phyloP scores from a whole-genome alignment of 2,888 invertebrate species.

The Hirudinaria manillensis region DNA sequence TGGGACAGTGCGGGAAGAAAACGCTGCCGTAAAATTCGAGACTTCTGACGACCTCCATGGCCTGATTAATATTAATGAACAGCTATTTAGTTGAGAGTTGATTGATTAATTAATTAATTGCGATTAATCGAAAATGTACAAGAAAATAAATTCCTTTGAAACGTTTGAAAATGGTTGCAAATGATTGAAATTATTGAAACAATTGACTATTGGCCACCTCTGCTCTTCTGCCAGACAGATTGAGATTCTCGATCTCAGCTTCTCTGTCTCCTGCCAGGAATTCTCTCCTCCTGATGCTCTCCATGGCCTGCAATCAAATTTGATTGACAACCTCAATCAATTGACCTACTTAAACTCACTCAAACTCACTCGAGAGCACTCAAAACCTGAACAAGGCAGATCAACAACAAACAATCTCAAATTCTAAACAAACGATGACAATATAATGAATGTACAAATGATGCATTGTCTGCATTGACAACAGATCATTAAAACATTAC shows the following conservation, averaged over 20 bases:
- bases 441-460: too few relatives aligned
- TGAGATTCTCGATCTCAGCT: neutral
- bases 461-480: too few relatives aligned
- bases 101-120: neutral
- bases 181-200: neutral
- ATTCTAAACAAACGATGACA: too few relatives aligned
- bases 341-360: too few relatives aligned
- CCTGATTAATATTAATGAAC: neutral
- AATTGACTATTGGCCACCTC: too few relatives aligned
- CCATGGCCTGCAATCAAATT: neutral
- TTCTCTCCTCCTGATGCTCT: neutral
- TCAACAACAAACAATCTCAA: too few relatives aligned
- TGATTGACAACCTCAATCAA: too few relatives aligned
- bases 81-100: neutral
- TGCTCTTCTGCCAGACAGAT: neutral
- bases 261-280: neutral
- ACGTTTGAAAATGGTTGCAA: neutral
- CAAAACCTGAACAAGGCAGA: too few relatives aligned
- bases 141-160: neutral
- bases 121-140: neutral
- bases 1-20: constrained; percentile 86
- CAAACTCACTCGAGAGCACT: too few relatives aligned
- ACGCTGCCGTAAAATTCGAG: constrained; percentile 88
- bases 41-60: constrained; percentile 58
- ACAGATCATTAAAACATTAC: too few relatives aligned